Conservation (phyloP, 2,113 vertebrate species). For the Colinus virginianus region DNA sequence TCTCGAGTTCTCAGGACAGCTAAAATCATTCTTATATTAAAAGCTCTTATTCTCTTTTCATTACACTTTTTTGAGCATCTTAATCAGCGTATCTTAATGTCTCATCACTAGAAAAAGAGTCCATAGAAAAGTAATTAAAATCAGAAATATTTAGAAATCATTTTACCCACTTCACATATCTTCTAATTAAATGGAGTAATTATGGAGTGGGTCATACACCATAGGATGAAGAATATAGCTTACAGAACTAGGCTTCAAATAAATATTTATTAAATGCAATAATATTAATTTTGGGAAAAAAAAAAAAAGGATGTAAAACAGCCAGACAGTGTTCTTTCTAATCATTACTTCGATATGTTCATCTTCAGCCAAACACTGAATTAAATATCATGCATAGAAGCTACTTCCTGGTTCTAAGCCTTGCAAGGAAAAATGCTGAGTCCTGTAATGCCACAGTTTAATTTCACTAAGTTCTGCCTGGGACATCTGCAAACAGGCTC, state of each 20-base stretch:
- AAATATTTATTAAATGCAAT: background rate
- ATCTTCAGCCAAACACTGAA: background rate
- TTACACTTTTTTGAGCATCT: background rate
- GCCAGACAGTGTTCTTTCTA: background rate
- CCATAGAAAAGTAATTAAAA: background rate
- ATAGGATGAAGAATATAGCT: background rate
- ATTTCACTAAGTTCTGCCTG: background rate
- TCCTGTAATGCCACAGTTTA: accelerated
- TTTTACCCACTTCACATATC: background rate
- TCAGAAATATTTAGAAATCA: slow-evolving; percentile 6
- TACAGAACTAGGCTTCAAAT: background rate
- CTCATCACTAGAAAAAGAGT: background rate
- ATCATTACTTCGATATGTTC: background rate
- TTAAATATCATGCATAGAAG: background rate
- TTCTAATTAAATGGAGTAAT: background rate
- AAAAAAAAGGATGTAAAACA: background rate
- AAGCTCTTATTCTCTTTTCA: background rate
- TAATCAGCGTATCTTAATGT: background rate
- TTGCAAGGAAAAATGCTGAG: background rate
- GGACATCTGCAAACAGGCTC: background rate
- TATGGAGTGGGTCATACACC: background rate
- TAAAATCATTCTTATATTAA: background rate
- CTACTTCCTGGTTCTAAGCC: background rate
- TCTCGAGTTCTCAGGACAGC: background rate
- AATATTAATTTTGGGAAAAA: background rate